Conservation (phyloP, 2,888 invertebrate species). For the Ophraella communa region DNA sequence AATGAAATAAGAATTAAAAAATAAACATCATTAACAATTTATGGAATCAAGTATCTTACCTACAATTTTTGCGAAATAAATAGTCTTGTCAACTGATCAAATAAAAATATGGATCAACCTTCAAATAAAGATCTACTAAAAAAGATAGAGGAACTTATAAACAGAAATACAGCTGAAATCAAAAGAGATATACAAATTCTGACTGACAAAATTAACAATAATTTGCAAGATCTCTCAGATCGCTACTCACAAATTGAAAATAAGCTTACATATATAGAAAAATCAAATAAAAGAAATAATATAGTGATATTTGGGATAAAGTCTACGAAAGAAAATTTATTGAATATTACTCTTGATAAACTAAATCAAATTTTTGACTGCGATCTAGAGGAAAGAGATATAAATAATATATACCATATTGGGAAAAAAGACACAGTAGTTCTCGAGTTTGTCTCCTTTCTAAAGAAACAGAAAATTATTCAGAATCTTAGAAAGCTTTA, state of each 20-base stretch:
- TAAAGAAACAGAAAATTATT: neutral
- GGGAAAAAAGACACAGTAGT: neutral
- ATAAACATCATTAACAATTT: too few species aligned
- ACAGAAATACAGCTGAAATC: too few species aligned
- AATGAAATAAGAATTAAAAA: too few species aligned
- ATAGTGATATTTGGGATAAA: neutral
- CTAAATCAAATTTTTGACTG: neutral
- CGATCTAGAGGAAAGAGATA: neutral
- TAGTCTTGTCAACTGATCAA: too few species aligned
- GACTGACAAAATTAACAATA: too few species aligned
- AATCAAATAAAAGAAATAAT: neutral
- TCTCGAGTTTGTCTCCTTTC: neutral
- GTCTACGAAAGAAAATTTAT: neutral
- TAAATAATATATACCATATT: neutral
- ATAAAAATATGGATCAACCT: too few species aligned
- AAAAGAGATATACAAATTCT: too few species aligned
- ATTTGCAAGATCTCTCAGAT: too few species aligned
- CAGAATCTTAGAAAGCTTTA: neutral
- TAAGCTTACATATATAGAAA: neutral
- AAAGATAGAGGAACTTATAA: too few species aligned
- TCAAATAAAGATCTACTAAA: too few species aligned
- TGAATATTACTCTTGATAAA: neutral
- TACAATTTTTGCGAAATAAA: too few species aligned
- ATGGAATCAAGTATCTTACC: too few species aligned
- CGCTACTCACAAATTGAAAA: neutral